phyloP scores from a whole-genome alignment of 2,113 vertebrate genomes.

The Eulemur rufifrons region DNA sequence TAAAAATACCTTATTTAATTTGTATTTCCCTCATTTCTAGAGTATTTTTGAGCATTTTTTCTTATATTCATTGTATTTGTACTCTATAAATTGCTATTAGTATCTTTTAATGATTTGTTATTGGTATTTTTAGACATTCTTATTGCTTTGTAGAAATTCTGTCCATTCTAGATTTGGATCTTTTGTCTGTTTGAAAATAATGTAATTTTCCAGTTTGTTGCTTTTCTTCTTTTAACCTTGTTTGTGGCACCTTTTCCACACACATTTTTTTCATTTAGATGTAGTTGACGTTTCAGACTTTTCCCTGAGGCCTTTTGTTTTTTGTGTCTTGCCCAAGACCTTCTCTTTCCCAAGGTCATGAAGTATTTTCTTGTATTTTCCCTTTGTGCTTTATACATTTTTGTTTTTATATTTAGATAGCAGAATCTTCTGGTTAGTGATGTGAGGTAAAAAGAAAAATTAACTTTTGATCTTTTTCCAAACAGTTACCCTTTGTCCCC shows the following conservation, averaged over 20 bases:
- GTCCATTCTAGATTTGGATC: not conserved
- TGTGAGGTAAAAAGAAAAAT: slow-evolving; percentile 16
- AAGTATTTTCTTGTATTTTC: not conserved
- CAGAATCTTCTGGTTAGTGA: not conserved
- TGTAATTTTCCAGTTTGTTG: slow-evolving; percentile 32
- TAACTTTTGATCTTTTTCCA: not conserved
- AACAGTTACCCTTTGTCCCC: not conserved
- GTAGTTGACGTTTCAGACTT: not conserved
- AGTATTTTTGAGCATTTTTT: slow-evolving; percentile 33
- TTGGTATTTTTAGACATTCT: slow-evolving; percentile 39
- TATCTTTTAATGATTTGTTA: slow-evolving; percentile 43
- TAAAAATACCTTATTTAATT: not conserved
- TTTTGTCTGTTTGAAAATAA: slow-evolving; percentile 21
- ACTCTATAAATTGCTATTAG: not conserved
- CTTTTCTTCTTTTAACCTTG: slow-evolving; percentile 35
- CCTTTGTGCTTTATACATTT: not conserved
- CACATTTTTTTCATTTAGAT: not conserved
- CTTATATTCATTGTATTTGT: slow-evolving; percentile 28
- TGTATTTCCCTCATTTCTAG: not conserved
- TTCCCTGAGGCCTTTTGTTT: not conserved
- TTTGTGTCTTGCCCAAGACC: not conserved
- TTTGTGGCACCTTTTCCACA: not conserved
- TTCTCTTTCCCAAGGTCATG: not conserved
- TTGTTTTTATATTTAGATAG: not conserved
- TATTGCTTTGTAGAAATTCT: slow-evolving; percentile 32